These are phyloP conservation scores for Enoplosus armatus DNA, from an alignment of 2,797 vertebrate species.

Conservation along the genomic window DNA sequence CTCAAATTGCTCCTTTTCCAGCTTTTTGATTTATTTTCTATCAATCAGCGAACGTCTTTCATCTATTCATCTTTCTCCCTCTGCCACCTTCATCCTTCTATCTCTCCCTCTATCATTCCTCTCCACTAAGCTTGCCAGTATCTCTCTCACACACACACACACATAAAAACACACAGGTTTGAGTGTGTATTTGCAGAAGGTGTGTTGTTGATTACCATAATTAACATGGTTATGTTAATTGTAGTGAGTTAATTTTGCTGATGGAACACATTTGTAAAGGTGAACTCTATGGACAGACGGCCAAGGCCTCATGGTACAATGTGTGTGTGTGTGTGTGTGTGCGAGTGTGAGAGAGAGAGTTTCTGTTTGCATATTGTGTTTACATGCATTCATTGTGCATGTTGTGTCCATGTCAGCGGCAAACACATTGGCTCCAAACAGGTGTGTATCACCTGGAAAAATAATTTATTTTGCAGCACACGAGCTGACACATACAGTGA, in stretches of 20 bases:
- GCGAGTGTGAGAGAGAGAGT: too few relatives aligned
- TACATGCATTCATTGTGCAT: background rate
- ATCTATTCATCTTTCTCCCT: background rate
- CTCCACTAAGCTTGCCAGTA: background rate
- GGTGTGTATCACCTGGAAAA: slow-evolving; percentile 34
- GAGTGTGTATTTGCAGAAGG: slow-evolving; percentile 28
- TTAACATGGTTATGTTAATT: slow-evolving; percentile 73
- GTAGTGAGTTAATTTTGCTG: slow-evolving; percentile 67
- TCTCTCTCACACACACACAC: background rate
- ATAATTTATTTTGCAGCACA: slow-evolving; percentile 25
- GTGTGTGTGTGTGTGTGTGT: slow-evolving; percentile 14
- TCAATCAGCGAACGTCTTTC: background rate
- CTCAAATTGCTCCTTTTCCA: background rate
- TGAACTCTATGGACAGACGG: slow-evolving; percentile 57
- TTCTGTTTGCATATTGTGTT: background rate
- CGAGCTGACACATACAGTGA: slow-evolving; percentile 28
- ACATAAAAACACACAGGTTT: slow-evolving; percentile 7
- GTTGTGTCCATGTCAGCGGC: background rate
- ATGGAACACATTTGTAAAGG: slow-evolving; percentile 69
- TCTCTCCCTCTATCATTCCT: background rate
- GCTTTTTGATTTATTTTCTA: background rate
- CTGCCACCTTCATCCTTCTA: background rate
- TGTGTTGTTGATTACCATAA: slow-evolving; percentile 61
- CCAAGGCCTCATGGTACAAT: slow-evolving; percentile 11
- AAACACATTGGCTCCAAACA: slow-evolving; percentile 37